These are phyloP conservation scores for Heliconius eleuchia DNA, from an alignment of 1,140 invertebrate genomes.

Conservation along the genomic window DNA sequence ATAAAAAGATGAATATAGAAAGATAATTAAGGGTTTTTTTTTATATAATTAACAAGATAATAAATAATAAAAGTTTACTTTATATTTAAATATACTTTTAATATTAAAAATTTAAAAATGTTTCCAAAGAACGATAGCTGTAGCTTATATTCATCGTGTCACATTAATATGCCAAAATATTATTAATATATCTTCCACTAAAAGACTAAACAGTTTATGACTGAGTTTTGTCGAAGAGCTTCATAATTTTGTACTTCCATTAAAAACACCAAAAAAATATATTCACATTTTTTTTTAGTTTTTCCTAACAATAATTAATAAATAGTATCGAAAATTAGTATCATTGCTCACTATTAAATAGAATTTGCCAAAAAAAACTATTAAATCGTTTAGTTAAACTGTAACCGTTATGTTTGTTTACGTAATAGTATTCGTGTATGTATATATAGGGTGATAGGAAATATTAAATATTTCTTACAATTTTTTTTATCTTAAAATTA, in stretches of 20 bases:
- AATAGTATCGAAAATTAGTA: not conserved
- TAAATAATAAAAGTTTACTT: too few species aligned
- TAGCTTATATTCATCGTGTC: not conserved
- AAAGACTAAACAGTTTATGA: constrained; percentile 4
- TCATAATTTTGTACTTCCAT: not conserved
- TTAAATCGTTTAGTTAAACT: not conserved
- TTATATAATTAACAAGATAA: too few species aligned
- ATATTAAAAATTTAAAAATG: not conserved
- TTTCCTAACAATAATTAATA: not conserved
- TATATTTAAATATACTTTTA: too few species aligned
- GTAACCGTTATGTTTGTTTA: not conserved
- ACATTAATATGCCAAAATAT: constrained; percentile 1
- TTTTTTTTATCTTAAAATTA: not conserved
- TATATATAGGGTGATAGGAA: not conserved
- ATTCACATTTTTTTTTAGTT: not conserved
- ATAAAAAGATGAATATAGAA: too few species aligned
- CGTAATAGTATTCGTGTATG: not conserved
- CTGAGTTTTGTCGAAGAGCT: not conserved
- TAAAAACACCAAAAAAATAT: not conserved
- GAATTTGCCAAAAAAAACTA: not conserved
- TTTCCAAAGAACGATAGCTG: not conserved
- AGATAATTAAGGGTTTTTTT: too few species aligned
- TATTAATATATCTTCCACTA: constrained; percentile 10
- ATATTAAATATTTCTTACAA: not conserved
- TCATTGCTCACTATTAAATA: constrained; percentile 13